phyloP scores from a whole-genome alignment of 2,797 vertebrate species.

The Sarcoramphus papa region DNA sequence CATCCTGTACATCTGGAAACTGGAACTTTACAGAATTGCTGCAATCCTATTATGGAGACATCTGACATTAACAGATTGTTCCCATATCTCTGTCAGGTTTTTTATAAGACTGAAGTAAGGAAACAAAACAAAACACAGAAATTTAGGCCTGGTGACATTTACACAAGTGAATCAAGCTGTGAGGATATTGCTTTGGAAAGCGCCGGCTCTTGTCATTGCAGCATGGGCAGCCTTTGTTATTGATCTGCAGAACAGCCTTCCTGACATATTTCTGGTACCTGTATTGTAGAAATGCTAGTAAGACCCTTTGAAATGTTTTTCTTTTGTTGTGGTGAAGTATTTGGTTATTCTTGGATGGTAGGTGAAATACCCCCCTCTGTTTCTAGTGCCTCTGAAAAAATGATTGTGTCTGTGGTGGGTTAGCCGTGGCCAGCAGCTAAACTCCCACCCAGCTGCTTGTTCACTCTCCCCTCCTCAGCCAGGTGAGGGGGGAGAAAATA shows the following conservation, averaged over 20 bases:
- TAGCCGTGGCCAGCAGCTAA: not conserved
- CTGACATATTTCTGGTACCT: not conserved
- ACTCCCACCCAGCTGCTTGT: not conserved
- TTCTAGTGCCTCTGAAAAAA: not conserved
- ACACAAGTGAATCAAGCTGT: not conserved
- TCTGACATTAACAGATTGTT: not conserved
- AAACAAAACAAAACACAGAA: not conserved
- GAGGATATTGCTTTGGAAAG: not conserved
- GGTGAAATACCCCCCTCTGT: not conserved
- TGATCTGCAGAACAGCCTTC: not conserved
- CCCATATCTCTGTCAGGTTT: not conserved
- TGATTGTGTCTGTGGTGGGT: not conserved
- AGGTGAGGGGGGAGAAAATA: not conserved
- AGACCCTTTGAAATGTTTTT: not conserved
- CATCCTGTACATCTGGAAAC: not conserved
- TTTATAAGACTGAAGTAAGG: not conserved
- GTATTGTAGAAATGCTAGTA: not conserved
- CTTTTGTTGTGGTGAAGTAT: not conserved
- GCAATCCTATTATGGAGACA: not conserved
- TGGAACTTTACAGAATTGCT: not conserved
- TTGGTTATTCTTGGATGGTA: not conserved
- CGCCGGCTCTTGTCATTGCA: rapidly evolving
- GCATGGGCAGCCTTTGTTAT: not conserved
- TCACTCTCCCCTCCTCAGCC: not conserved
- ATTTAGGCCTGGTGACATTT: not conserved